phyloP scores from a whole-genome alignment of 1,140 invertebrate genomes.

The Lepidostoma basale region DNA sequence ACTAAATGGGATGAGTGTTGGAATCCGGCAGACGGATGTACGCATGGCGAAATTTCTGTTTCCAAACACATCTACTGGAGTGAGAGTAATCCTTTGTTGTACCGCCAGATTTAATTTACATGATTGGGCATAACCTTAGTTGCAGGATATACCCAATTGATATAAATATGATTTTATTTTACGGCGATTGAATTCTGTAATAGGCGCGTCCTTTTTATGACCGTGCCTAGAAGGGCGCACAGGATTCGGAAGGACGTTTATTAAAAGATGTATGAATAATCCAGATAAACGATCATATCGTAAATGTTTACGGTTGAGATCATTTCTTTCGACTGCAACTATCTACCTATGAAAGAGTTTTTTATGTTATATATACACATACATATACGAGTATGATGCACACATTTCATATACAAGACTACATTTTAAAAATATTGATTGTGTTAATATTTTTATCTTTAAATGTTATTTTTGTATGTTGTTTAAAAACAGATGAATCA shows the following conservation, averaged over 20 bases:
- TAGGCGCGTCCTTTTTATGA: constrained; percentile 16
- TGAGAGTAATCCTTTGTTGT: constrained; percentile 37
- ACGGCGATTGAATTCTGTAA: constrained; percentile 38
- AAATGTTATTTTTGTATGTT: too few species aligned
- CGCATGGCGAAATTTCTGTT: constrained; percentile 9
- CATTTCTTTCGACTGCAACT: too few species aligned
- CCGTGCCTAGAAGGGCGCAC: constrained; percentile 29
- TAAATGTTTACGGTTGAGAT: constrained; percentile 32
- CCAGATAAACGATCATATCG: constrained; percentile 34
- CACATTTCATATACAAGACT: too few species aligned
- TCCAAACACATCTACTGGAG: constrained; percentile 4
- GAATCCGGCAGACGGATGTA: not conserved
- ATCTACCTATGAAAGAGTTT: too few species aligned
- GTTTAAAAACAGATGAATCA: too few species aligned
- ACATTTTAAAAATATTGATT: too few species aligned
- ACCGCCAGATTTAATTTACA: constrained; percentile 37
- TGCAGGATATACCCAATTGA: constrained; percentile 26
- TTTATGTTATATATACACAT: too few species aligned
- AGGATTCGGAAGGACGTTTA: not conserved
- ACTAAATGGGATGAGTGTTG: not conserved
- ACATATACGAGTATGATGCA: too few species aligned
- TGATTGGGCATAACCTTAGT: constrained; percentile 31
- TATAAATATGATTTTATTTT: constrained; percentile 40
- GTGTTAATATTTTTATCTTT: too few species aligned
- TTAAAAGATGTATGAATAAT: constrained; percentile 11